Base-by-base conservation (phyloP, 2,888 invertebrate genomes). In the Alitta virens region DNA sequence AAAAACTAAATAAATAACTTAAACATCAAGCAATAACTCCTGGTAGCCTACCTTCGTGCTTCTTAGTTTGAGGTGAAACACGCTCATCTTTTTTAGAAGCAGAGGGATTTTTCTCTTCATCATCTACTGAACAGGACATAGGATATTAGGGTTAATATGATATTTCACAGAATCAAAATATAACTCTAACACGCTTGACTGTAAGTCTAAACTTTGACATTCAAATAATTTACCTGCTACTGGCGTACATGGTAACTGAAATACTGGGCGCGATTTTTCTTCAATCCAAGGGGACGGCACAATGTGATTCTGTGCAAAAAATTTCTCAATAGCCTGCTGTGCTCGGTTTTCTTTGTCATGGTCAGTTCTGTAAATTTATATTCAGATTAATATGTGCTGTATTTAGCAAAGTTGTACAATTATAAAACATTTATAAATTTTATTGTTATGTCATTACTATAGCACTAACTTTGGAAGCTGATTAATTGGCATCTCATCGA, bases 211-310 rank as follows among this genome's bases (percentile, higher is more conserved):
- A n/a, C n/a, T n/a, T n/a, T n/a, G n/a, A n/a, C n/a, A 33, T 33
- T 33, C 33, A 33, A 5, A 33, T 33, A 23, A 16, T 16, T 18
- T 49, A 67, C 67, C 61, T 55, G 67, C 65, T 2, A 65, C 65
- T 18, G 60, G 60, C 1, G 60, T 54, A 16, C 53, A 42, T 42
- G 54, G 46, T 1, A 53, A 25, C 12, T 53, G 53, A 33, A 60
- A 54, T 2, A 27, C 12, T 18, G 46, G 43, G 24, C 40, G 38
- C 2, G 38, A 38, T 18, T 40, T 60, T n/a, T 63, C 59, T 25
- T 70, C 71, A 23, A 66, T 64, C 76, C 77, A 78, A 0, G 79
- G 79, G 3, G 78, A 79, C 0, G 78, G 78, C 1, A 68, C 76
- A 26, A 79, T 74, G 12, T 76, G 62, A 58, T 76, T 71, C 59